Conservation (phyloP, 2,113 vertebrate genomes). For the Dicerorhinus sumatrensis region DNA sequence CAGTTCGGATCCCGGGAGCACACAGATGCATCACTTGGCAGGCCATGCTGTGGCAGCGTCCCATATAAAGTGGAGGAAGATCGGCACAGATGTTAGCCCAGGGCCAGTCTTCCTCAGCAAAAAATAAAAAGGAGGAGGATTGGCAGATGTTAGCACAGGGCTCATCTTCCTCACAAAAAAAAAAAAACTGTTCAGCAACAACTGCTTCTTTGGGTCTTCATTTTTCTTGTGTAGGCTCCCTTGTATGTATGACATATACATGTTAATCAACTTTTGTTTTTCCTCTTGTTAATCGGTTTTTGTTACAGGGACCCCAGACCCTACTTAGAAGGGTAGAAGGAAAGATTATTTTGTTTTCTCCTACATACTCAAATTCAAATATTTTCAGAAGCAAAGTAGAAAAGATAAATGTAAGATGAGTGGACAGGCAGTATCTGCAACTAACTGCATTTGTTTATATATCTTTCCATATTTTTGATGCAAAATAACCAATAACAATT, state of each 20-base stretch:
- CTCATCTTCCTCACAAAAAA: too few species aligned
- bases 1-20: too few species aligned
- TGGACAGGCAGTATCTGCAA: not conserved
- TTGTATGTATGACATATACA: not conserved
- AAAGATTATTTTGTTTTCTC: not conserved
- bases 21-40: too few species aligned
- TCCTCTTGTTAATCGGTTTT: not conserved
- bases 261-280: not conserved
- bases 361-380: not conserved
- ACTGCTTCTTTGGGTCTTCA: not conserved
- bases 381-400: not conserved
- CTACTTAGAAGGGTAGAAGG: not conserved
- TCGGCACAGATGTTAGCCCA: too few species aligned
- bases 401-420: not conserved
- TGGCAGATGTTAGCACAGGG: too few species aligned
- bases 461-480: not conserved
- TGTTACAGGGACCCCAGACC: not conserved
- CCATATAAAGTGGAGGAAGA: too few species aligned
- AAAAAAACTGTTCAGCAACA: not conserved
- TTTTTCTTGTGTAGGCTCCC: not conserved
- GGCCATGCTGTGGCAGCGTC: too few species aligned
- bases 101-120: too few species aligned
- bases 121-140: too few species aligned
- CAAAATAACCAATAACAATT: too few species aligned
- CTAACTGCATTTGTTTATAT: not conserved